Base-by-base conservation (phyloP, 2,113 vertebrate genomes). In the Numenius arquata region DNA sequence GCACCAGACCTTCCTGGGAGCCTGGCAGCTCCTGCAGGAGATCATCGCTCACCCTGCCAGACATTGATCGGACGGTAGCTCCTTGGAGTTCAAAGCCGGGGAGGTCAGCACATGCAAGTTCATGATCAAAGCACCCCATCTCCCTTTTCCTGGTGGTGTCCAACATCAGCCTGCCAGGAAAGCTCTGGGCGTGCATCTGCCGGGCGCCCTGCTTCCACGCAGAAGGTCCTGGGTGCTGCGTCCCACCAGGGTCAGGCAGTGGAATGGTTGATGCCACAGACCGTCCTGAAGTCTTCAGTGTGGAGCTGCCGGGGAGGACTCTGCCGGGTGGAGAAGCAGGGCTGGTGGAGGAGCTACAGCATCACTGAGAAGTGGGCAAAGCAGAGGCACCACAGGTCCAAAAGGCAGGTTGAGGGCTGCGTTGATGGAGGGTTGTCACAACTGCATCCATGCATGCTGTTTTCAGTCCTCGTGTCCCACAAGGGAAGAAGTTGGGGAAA, bases 191-290 rank as follows among this genome's bases (percentile, higher is more conserved):
- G 15, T 36, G 20, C 0, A 0, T 45, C 59, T 4, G 0, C n/a
- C 0, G 0, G 47, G 47, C 47, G 45, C 13, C 13, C 21, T 38
- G 22, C 52, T 62, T 81, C 70, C 56, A 45, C 0, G 0, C 16
- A 13, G 66, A n/a, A 56, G 15, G 12, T 53, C 59, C 53, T 62
- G 65, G 48, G 38, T 62, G 66, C 34, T 59, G 72, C 43, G 8
- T 30, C 61, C 38, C 55, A 47, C 25, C 8, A 3, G 32, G 58
- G 18, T 36, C 47, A 45, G 59, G 27, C 32, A 30, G 23, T 8
- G 14, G 38, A 34, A 43, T 1, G 0, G 11, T 63, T 1, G 3
- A 29, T 73, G 30, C 61, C 4, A 0, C 27, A 5, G 23, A 72
- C 23, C 40, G 34, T 70, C 86, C 77, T 63, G 10, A 82, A 41